A percentile compares a stretch with the other conserved stretches of the same genome.
Evolutionary conservation across 2,113 vertebrate genomes (phyloP).

Genomic region (Etheostoma spectabile): DNA sequence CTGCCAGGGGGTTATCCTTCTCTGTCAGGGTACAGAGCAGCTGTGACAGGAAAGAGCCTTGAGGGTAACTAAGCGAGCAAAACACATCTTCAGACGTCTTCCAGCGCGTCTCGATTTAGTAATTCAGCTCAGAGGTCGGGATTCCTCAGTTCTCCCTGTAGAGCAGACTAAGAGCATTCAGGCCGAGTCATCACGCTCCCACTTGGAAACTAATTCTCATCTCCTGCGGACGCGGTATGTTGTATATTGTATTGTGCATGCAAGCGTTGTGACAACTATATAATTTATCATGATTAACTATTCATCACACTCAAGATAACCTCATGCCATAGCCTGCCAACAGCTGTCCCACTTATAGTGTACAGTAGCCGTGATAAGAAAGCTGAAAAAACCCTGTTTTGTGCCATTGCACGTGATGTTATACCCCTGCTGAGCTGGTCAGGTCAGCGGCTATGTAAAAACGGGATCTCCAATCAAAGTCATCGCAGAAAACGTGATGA

Average conservation of each 20-base stretch:
- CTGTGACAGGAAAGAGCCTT: conserved; percentile 65
- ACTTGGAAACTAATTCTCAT: neutral
- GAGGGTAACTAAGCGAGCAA: conserved; percentile 59
- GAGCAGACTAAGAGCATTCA: neutral
- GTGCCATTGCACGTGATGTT: neutral
- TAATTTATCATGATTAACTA: conserved; percentile 2
- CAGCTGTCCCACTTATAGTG: neutral
- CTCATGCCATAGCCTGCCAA: conserved; percentile 1
- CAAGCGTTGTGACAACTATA: neutral
- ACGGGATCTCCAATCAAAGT: conserved; percentile 41
- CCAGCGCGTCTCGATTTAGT: conserved; percentile 66
- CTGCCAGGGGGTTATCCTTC: conserved; percentile 55
- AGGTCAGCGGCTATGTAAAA: conserved; percentile 35
- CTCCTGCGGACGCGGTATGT: neutral
- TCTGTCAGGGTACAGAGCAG: conserved; percentile 51
- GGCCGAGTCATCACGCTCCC: conserved; percentile 2
- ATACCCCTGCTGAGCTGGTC: conserved; percentile 20
- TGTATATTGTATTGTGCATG: neutral
- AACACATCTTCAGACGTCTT: conserved; percentile 55
- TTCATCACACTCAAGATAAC: conserved; percentile 24
- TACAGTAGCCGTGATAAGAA: neutral
- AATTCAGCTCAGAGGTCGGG: conserved; percentile 38
- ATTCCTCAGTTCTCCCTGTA: conserved; percentile 10
- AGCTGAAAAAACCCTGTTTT: neutral
- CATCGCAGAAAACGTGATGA: neutral